Evolutionary conservation across 2,888 invertebrate genomes (phyloP).

Genomic region (Drosophila heteroneura): DNA sequence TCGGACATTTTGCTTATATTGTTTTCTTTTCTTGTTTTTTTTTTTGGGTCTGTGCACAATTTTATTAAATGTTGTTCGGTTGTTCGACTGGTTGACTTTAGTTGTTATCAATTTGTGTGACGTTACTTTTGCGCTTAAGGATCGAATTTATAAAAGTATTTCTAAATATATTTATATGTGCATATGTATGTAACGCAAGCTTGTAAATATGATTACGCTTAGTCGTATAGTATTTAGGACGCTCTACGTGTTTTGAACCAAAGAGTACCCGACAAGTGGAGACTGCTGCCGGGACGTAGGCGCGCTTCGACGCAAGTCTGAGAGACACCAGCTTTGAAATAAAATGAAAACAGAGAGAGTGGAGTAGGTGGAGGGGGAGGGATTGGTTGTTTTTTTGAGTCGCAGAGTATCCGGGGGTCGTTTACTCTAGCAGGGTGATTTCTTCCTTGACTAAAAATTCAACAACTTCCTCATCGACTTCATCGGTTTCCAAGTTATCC

Average conservation of each 20-base stretch:
- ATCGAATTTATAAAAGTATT: constrained; percentile 39
- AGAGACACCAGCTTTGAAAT: constrained; percentile 61
- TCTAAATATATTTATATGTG: constrained; percentile 19
- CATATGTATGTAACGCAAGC: constrained; percentile 60
- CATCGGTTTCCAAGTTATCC: constrained; percentile 95
- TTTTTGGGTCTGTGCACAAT: constrained; percentile 30
- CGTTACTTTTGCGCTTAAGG: constrained; percentile 53
- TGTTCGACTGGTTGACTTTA: constrained; percentile 44
- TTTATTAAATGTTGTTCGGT: constrained; percentile 31
- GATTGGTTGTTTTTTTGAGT: background rate
- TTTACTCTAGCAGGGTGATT: constrained; percentile 91
- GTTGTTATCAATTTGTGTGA: constrained; percentile 23
- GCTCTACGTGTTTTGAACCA: constrained; percentile 30
- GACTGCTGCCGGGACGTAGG: constrained; percentile 27
- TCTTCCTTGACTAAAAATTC: constrained; percentile 99
- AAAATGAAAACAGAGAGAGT: constrained; percentile 16
- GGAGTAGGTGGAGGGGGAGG: background rate
- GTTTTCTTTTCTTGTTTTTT: background rate
- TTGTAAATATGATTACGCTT: constrained; percentile 42
- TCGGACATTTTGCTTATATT: constrained; percentile 36
- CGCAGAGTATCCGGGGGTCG: constrained; percentile 54
- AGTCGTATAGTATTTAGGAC: constrained; percentile 36
- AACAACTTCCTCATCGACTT: constrained; percentile 97
- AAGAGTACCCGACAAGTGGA: constrained; percentile 17
- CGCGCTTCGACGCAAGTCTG: constrained; percentile 38